Percentiles rank a stretch among this genome's conserved stretches.
phyloP scores from a whole-genome alignment of 2,113 vertebrate genomes.

The Mesembrinibis cayennensis region DNA sequence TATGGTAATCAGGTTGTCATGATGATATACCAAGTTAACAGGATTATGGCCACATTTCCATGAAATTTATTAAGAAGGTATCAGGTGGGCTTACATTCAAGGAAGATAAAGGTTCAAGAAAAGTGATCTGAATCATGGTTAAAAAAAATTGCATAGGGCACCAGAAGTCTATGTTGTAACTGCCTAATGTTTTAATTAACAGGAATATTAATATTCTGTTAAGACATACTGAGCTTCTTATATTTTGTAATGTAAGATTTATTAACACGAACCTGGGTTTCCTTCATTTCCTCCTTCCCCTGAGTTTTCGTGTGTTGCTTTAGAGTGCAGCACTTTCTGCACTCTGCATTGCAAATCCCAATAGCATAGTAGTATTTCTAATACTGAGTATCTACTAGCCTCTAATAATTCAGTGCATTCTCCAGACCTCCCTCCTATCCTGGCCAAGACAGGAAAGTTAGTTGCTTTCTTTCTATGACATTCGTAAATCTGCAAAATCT shows the following conservation, averaged over 20 bases:
- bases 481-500: not conserved
- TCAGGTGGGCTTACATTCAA: not conserved
- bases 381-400: not conserved
- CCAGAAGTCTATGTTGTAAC: not conserved
- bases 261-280: not conserved
- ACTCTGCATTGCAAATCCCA: not conserved
- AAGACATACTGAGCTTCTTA: not conserved
- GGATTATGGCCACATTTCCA: not conserved
- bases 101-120: not conserved
- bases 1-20: not conserved
- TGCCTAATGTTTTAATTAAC: not conserved
- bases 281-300: not conserved
- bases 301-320: not conserved
- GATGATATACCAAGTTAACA: not conserved
- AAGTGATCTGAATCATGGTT: not conserved
- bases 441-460: not conserved
- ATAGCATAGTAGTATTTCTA: not conserved
- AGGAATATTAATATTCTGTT: not conserved
- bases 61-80: not conserved
- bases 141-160: not conserved
- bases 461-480: not conserved
- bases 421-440: not conserved
- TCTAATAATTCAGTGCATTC: not conserved
- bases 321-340: not conserved
- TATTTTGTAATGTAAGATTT: not conserved